These are phyloP conservation scores for Psittacula derbiana DNA, from an alignment of 2,797 vertebrate species.

Conservation along the genomic window DNA sequence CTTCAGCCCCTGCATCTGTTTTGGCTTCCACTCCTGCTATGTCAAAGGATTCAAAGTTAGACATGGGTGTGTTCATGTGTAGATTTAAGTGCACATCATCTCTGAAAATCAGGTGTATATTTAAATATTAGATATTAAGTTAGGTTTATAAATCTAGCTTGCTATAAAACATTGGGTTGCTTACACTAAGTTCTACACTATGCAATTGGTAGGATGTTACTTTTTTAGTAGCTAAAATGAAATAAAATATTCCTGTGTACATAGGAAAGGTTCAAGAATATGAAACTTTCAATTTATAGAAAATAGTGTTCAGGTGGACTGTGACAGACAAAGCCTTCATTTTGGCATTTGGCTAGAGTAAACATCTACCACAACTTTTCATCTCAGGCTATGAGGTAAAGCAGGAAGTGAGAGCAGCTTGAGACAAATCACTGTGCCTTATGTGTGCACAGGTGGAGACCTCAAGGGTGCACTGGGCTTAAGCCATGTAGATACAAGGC, in stretches of 20 bases:
- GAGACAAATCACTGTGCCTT: not conserved
- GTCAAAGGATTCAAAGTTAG: not conserved
- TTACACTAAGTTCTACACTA: not conserved
- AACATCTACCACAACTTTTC: not conserved
- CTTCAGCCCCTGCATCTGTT: not conserved
- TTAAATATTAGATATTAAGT: not conserved
- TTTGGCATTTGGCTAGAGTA: not conserved
- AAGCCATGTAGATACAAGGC: not conserved
- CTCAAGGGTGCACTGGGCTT: fast-evolving
- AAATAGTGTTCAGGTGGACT: not conserved
- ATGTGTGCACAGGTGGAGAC: fast-evolving
- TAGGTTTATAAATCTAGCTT: not conserved
- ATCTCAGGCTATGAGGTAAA: not conserved
- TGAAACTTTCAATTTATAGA: not conserved
- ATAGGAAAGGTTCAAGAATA: not conserved
- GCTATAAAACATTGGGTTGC: not conserved
- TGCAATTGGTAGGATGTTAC: not conserved
- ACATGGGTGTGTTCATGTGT: fast-evolving
- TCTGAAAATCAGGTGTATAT: not conserved
- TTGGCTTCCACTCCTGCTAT: not conserved
- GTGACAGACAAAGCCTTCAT: not conserved
- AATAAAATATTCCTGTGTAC: not conserved
- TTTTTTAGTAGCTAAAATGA: not conserved
- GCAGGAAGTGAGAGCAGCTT: not conserved
- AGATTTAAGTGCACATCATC: not conserved